Evolutionary conservation across 2,797 vertebrate species (phyloP).

Genomic region (Malurus splendens): DNA sequence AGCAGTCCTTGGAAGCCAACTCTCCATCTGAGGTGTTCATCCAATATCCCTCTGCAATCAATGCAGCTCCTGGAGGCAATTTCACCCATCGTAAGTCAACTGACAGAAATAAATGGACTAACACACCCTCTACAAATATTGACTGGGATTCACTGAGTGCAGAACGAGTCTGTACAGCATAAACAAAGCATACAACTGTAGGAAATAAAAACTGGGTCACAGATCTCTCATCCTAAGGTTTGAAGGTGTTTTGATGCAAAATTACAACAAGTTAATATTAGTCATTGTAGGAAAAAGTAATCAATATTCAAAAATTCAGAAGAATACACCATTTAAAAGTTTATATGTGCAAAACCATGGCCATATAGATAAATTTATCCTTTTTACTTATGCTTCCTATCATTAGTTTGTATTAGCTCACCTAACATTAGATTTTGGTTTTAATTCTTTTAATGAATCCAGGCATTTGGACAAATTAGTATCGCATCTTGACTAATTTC

Average conservation of each 20-base stretch:
- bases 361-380: background rate
- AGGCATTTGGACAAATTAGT: background rate
- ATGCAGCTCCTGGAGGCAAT: background rate
- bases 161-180: accelerated
- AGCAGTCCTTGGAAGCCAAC: background rate
- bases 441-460: background rate
- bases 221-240: background rate
- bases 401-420: background rate
- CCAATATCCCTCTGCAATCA: background rate
- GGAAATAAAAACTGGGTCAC: background rate
- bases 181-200: background rate
- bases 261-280: background rate
- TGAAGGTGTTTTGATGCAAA: background rate
- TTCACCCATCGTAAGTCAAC: background rate
- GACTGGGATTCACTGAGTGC: background rate
- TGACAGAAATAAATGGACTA: background rate
- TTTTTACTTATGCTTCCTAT: background rate
- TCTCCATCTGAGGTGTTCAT: background rate
- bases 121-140: background rate
- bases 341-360: background rate
- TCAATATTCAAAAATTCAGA: background rate
- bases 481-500: background rate
- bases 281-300: background rate
- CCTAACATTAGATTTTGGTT: background rate
- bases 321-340: background rate